Evolutionary conservation across 2,797 vertebrate genomes (phyloP).

Genomic region (Bradypodion pumilum): DNA sequence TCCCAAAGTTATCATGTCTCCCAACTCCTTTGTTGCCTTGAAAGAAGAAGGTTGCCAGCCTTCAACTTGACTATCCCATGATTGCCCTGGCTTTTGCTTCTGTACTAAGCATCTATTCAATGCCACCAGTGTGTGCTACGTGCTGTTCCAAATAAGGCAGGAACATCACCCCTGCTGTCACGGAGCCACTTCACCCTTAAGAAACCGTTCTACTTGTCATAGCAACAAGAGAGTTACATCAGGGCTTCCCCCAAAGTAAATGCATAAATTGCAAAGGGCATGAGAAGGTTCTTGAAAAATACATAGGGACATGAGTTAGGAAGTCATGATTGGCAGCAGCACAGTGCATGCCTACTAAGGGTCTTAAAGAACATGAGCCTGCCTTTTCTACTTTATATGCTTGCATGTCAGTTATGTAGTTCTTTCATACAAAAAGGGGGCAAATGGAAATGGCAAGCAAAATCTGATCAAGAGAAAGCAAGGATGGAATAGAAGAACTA

Average conservation of each 20-base stretch:
- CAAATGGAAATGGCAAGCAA: neutral
- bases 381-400: neutral
- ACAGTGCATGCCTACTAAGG: too few species aligned
- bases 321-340: neutral
- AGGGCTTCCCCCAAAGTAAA: neutral
- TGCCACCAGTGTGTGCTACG: neutral
- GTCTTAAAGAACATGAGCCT: neutral
- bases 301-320: neutral
- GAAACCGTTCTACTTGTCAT: neutral
- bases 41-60: neutral
- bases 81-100: neutral
- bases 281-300: neutral
- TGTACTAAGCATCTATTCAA: neutral
- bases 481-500: neutral
- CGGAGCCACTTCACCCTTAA: neutral
- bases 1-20: neutral
- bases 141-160: neutral
- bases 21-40: neutral
- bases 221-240: neutral
- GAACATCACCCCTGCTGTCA: neutral
- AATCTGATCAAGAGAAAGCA: neutral
- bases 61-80: neutral
- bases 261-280: neutral
- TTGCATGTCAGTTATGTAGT: neutral
- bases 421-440: neutral